Base-by-base conservation (phyloP, 1,140 invertebrate genomes). In the Drosophila kohkoa region DNA sequence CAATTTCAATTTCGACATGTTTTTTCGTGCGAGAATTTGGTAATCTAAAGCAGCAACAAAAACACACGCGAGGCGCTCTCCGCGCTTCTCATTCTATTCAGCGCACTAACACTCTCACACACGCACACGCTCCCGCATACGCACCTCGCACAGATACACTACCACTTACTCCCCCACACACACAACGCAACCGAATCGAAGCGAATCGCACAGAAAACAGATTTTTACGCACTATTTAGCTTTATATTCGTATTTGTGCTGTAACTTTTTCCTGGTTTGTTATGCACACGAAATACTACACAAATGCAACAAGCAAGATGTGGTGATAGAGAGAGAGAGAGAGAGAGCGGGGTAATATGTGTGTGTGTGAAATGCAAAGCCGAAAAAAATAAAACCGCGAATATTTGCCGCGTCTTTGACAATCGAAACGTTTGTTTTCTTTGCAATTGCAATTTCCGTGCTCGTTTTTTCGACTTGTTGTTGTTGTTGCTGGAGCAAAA, bases 151-250 rank as follows among this genome's bases (percentile, higher is more conserved):
- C 7, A 11, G 11, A 13, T 2, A 59, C 65, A 55, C 59, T 52
- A 49, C 10, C 45, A 41, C 66, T 25, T 25, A 52, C 46, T 68
- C 62, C 35, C 58, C 45, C 43, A 35, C 25, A 54, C 10, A 55
- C 58, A 58, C 32, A 66, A 48, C 35, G 35, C 5, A 55, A 38
- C 59, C 49, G 67, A 77, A 77, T 62, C 79, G 59, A 69, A 81
- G 62, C 72, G 81, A 83, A 83, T 60, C 81, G 81, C 77, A 80
- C 79, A 73, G 73, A 81, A 83, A 85, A 81, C 78, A 65, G 55
- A 87, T 88, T 83, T 87, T 80, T 82, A 87, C 86, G 83, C 83
- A 87, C 83, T 87, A 88, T 87, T 87, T 87, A 82, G 77, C 67
- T 88, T 82, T 69, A 73, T 69, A 60, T 51, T 65, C 41, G 38